Conservation (phyloP, 2,888 invertebrate genomes). For the Taphrorychus bicolor region DNA sequence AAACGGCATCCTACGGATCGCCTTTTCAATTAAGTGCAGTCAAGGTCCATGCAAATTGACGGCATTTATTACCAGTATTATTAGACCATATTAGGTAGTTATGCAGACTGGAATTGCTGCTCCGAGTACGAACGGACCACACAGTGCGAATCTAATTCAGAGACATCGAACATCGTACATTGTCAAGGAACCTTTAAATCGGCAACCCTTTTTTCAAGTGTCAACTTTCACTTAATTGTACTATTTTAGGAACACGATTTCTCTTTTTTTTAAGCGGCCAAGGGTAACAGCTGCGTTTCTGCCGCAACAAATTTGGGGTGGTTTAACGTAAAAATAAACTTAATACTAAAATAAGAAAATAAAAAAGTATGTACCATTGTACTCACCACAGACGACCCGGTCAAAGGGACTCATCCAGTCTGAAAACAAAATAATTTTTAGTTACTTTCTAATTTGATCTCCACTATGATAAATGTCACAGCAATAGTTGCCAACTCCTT, state of each 20-base stretch:
- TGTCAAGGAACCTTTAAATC: no score
- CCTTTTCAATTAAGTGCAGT: slow-evolving; percentile 24
- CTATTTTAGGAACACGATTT: not conserved
- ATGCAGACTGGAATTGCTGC: not conserved
- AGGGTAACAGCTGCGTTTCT: not conserved
- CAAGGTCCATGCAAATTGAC: slow-evolving; percentile 21
- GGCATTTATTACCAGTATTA: slow-evolving; percentile 17
- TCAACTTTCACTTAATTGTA: not conserved
- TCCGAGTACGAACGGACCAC: not conserved
- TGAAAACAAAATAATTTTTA: slow-evolving; percentile 52
- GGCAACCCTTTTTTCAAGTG: not conserved
- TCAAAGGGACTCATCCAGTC: slow-evolving; percentile 96
- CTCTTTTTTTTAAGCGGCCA: not conserved
- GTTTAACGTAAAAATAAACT: slow-evolving; percentile 12
- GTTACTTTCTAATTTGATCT: not conserved
- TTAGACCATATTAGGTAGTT: slow-evolving; percentile 21
- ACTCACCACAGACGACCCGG: slow-evolving; percentile 94
- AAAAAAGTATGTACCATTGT: slow-evolving; percentile 78
- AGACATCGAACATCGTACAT: no score
- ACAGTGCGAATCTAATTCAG: not conserved
- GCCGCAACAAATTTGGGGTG: not conserved
- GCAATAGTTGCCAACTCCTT: not conserved
- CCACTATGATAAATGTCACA: not conserved
- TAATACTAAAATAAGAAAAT: slow-evolving; percentile 57
- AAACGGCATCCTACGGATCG: slow-evolving; percentile 19